Evolutionary conservation across 2,113 vertebrate genomes (phyloP).

Genomic region (human (Homo sapiens)): DNA sequence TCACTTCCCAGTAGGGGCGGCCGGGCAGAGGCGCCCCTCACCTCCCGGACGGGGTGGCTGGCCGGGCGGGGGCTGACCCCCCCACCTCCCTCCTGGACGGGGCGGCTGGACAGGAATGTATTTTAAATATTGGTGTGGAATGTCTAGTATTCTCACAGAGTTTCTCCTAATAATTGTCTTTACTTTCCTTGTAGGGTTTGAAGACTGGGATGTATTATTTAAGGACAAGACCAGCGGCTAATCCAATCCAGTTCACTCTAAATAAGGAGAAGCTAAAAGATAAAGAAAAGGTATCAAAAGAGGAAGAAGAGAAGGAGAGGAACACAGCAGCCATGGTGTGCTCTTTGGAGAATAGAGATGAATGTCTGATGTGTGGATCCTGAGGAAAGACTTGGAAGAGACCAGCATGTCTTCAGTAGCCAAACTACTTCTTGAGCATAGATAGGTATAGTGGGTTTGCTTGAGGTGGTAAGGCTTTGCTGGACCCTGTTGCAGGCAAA

Average conservation of each 20-base stretch:
- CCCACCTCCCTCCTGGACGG: no score
- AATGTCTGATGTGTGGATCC: conserved; percentile 97
- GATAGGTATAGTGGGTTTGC: not conserved
- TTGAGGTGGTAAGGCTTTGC: not conserved
- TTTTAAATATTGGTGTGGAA: conserved; percentile 47
- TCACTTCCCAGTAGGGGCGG: no score
- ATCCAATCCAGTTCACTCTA: conserved; percentile 97
- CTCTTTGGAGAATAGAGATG: conserved; percentile 94
- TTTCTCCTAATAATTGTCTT: conserved; percentile 56
- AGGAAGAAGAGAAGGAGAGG: conserved; percentile 87
- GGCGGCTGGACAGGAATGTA: not conserved
- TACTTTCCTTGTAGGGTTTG: conserved; percentile 88
- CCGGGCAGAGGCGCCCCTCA: no score
- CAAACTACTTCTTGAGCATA: not conserved
- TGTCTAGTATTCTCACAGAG: not conserved
- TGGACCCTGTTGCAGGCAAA: not conserved
- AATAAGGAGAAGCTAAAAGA: conserved; percentile 96
- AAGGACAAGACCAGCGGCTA: conserved; percentile 95
- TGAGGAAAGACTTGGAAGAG: conserved; percentile 76
- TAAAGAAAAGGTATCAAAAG: conserved; percentile 77
- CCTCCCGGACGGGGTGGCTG: no score
- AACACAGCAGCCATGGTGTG: conserved; percentile 97
- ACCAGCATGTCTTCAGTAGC: not conserved
- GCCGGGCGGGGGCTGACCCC: no score
- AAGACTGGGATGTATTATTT: conserved; percentile 99